Base-by-base conservation (phyloP, 2,888 invertebrate genomes). In the Bibio marci region DNA sequence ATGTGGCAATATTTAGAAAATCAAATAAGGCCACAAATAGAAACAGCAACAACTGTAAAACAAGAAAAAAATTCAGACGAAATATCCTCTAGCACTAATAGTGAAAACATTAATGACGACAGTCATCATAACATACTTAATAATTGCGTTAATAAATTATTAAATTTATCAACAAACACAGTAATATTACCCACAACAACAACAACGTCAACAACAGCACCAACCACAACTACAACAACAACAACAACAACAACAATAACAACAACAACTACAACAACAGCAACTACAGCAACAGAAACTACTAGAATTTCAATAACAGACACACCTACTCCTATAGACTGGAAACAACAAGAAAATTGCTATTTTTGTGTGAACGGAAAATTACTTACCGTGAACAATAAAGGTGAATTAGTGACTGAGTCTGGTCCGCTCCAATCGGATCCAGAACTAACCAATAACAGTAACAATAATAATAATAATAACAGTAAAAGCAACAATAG, bases 301-400 rank as follows among this genome's bases (percentile, higher is more conserved):
- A 51, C 22, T 22, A 22, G 4, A 22, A 22, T 4, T 6, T 6
- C 22, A 8, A 8, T 8, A 4, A 22, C 22, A 22, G 22, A 52
- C 48, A 48, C 52, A 45, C 37, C 46, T 37, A 46, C 44, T 45
- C 71, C 71, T 37, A 59, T 67, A 56, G 83, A 83, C 61, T 85
- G 83, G 83, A 78, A 76, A 61, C 83, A 83, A 51, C 70, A 77
- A 59, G 78, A 77, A 60, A 81, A 82, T 70, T 85, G 83, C 65
- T 76, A 80, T 70, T 82, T 83, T 65, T 85, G 83, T 64, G 76
- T 75, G 59, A 73, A 75, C 70, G 76, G 75, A 64, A 76, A 76
- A 63, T 68, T 76, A 64, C 67, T 62, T 54, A 62, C 59, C 52
- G 62, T 62, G 50, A 62, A 60, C 58, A 56, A 59, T 47, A 54